Evolutionary conservation across 2,888 invertebrate species (phyloP), one percentile per base, ranked within the genome.

Genomic region (Athripsodes cinereus): DNA sequence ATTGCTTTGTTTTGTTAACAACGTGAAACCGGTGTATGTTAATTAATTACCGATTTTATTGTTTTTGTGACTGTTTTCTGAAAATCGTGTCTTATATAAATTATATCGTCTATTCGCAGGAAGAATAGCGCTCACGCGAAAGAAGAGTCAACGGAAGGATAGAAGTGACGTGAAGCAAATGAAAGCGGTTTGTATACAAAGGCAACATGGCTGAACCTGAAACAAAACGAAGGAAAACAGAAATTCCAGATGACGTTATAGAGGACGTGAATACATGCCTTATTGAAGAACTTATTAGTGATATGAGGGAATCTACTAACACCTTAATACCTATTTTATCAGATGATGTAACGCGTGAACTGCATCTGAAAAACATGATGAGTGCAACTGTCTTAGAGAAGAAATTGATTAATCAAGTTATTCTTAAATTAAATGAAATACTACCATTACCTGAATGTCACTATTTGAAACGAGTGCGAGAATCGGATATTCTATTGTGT

Each of bases 381-480:
- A 75, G 83, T 2, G 87, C 82, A 3, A 74, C 73, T 44, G 76
- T 91, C 19, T 77, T 74, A 55, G 77, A 86, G 57, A 79, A 78
- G 20, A 85, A 82, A 67, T 72, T 79, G 13, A 83, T 84, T 46
- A 88, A 89, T 0, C 75, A 72, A 59, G 75, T 85, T 0, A 83
- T 92, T 46, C 65, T 73, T 21, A 70, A 79, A 44, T 70, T 88
- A 13, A 85, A 83, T 64, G 74, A 80, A 22, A 75, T 76, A 22
- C 65, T 83, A 35, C 85, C 88, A 0, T 67, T 90, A 2, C 77
- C 79, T 16, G 75, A 79, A 16, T 72, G 90, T 10, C 78, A 79
- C 49, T 90, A 92, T 72, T 73, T 92, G 18, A 92, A 92, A 69
- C 79, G 92, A 62, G 86, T 89, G 1, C 77, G 80, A 44, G 80